A percentile compares a stretch with the other conserved stretches of the same genome.
Conservation (phyloP, 2,113 vertebrate genomes). For the Xiphorhynchus elegans region DNA sequence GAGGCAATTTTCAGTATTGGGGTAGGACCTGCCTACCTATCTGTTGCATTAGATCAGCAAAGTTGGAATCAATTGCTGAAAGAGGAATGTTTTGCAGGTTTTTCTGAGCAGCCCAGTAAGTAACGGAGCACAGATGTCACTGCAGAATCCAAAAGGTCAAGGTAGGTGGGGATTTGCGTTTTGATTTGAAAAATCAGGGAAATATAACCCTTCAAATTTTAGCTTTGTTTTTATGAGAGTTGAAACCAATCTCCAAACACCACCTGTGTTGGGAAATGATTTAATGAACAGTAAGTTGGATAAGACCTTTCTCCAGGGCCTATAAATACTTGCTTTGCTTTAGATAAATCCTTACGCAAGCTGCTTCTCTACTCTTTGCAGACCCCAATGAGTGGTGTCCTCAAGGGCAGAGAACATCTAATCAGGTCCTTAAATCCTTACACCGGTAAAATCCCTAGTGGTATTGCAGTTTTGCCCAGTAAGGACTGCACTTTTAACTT, state of each 20-base stretch:
- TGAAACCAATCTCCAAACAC: not conserved
- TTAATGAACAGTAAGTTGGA: not conserved
- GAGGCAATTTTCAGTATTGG: not conserved
- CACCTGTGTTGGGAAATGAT: not conserved
- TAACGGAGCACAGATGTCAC: not conserved
- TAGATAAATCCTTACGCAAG: not conserved
- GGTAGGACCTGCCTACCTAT: not conserved
- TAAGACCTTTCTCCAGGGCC: not conserved
- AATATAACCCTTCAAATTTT: not conserved
- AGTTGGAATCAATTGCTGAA: not conserved
- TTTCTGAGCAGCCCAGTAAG: conserved; percentile 12
- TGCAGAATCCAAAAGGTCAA: conserved; percentile 25
- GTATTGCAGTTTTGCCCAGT: not conserved
- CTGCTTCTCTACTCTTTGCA: not conserved
- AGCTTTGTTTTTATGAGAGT: not conserved
- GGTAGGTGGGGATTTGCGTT: not conserved
- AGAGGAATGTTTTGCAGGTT: not conserved
- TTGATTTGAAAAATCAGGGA: not conserved
- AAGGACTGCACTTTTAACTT: not conserved
- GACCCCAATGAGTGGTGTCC: not conserved
- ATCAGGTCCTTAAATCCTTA: not conserved
- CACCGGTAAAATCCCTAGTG: not conserved
- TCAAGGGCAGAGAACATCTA: not conserved
- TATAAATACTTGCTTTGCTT: not conserved
- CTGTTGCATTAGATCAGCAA: not conserved